Base-by-base conservation (phyloP, 2,797 vertebrate genomes). In the Delichon dasypus region DNA sequence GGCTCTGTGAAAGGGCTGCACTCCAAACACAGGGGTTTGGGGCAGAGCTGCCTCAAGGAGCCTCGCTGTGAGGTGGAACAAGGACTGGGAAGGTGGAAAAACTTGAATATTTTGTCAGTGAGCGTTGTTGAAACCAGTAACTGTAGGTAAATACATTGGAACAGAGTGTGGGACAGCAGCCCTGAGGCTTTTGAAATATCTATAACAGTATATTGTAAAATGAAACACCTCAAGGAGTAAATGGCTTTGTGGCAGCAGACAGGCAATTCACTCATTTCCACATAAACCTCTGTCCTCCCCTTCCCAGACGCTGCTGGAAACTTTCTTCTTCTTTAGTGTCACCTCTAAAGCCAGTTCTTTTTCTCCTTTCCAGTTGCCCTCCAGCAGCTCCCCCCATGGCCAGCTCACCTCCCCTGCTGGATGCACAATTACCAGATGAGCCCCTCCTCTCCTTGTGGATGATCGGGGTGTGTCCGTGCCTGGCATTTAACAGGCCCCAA, bases 391-490 rank as follows among this genome's bases (percentile, higher is more conserved):
- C 79, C 29, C 20, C 58, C 0, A 0, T 53, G 64, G 53, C 53
- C 74, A 44, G 20, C 40, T 34, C 22, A 2, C 8, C 9, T 16
- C 11, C 36, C 22, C 29, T 34, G 77, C 51, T 29, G 5, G 0
- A 6, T 5, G 42, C 45, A 11, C 51, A 45, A 16, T 60, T 22
- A 11, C 18, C 40, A 40, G 11, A 74, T 1, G 30, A 84, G 66
- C 50, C 45, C 21, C 32, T n/a, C 38, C 40, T 73, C 26, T 54
- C 66, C 2, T 0, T 30, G 72, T 6, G 48, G 65, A 11, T 4
- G 9, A 30, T 40, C 38, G 0, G 3, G 60, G 68, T 5, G 1
- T 16, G 1, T 30, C 8, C 1, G 3, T 32, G 47, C 53, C 53
- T 30, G 78, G 70, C 30, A 4, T 55, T 67, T 45, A 55, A 44